Conservation (phyloP, 2,797 vertebrate species). For the Halcyon smyrnensis region DNA sequence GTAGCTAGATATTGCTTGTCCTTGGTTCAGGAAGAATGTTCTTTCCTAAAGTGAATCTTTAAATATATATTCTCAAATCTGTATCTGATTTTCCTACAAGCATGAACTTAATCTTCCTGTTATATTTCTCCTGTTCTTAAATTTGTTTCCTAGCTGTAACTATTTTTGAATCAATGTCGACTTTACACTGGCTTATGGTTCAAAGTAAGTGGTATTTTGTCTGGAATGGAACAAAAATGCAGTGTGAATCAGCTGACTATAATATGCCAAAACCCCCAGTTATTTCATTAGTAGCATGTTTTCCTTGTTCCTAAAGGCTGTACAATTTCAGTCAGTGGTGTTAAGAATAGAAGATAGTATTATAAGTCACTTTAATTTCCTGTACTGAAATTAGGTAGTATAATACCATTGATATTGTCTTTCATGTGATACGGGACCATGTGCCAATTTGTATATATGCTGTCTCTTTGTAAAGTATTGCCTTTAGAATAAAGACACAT, state of each 20-base stretch:
- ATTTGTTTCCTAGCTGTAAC: background rate
- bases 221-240: background rate
- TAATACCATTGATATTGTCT: background rate
- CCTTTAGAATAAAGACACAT: background rate
- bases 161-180: background rate
- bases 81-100: background rate
- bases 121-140: background rate
- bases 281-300: background rate
- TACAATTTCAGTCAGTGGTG: background rate
- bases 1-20: background rate
- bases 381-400: background rate
- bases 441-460: background rate
- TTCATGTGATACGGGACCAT: background rate
- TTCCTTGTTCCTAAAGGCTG: background rate
- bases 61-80: background rate
- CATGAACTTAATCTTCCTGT: background rate
- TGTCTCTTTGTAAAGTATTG: background rate
- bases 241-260: background rate
- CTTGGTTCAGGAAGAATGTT: background rate
- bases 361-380: background rate
- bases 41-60: background rate
- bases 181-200: background rate
- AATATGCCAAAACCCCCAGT: background rate
- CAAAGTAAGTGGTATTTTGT: background rate
- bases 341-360: background rate